A percentile compares a stretch with the other conserved stretches of the same genome.
phyloP scores from a whole-genome alignment of 2,113 vertebrate genomes.

The Alexandromys fortis region DNA sequence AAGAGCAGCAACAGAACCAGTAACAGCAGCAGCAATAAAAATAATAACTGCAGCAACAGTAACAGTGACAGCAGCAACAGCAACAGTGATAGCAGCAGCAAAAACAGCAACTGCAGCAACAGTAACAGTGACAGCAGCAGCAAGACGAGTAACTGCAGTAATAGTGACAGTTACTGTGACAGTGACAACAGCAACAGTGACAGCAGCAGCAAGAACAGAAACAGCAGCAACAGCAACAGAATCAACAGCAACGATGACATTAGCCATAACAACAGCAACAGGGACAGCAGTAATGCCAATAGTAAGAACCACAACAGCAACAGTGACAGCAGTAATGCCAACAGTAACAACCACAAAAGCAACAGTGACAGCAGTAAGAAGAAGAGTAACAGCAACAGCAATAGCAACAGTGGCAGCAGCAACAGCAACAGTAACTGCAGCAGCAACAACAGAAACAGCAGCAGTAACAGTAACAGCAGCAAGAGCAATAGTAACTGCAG shows the following conservation, averaged over 20 bases:
- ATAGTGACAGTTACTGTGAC: neutral
- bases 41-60: rapidly evolving
- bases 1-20: rapidly evolving
- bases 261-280: neutral
- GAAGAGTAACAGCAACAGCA: neutral
- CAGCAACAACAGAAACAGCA: neutral
- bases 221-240: neutral
- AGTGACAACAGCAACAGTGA: rapidly evolving
- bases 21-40: rapidly evolving
- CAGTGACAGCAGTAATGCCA: neutral
- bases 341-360: rapidly evolving
- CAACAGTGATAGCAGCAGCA: no score
- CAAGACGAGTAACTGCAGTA: rapidly evolving
- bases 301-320: rapidly evolving
- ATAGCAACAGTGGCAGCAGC: neutral
- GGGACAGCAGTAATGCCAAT: rapidly evolving
- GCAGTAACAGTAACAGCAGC: neutral
- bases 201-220: rapidly evolving
- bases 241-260: no score
- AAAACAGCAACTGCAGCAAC: neutral
- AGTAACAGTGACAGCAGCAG: rapidly evolving
- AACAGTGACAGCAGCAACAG: neutral
- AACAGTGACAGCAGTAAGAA: no score
- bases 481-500: rapidly evolving
- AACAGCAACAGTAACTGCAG: neutral